phyloP scores from a whole-genome alignment of 2,113 vertebrate genomes.

The Bufo bufo region DNA sequence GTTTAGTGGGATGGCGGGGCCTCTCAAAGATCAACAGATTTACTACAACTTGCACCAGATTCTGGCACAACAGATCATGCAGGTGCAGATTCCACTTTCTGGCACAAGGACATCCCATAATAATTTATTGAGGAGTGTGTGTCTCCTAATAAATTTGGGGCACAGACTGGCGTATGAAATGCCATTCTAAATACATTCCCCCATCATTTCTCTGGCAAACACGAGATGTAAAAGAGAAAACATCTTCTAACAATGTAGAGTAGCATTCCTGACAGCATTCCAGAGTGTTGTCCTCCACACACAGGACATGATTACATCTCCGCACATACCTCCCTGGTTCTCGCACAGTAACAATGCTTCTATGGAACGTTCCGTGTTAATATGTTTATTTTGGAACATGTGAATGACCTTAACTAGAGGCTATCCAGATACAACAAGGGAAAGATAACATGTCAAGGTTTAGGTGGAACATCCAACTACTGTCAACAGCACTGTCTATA shows the following conservation, averaged over 20 bases:
- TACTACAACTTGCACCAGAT: no score
- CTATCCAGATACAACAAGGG: conserved; percentile 36
- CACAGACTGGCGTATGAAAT: no score
- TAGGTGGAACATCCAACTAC: conserved; percentile 13
- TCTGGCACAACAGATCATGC: no score
- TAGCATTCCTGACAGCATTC: not conserved
- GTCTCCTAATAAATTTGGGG: no score
- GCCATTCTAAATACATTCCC: not conserved
- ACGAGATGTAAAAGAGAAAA: not conserved
- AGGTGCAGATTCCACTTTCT: no score
- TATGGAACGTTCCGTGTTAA: conserved; percentile 24
- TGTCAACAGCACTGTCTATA: not conserved
- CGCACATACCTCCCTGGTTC: not conserved
- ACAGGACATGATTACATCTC: not conserved
- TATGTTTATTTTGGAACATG: conserved; percentile 43
- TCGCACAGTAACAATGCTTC: not conserved
- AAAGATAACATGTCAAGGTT: conserved; percentile 22
- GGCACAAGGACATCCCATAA: no score
- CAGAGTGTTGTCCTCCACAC: conserved; percentile 5
- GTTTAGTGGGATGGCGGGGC: no score
- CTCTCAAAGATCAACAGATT: no score
- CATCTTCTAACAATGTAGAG: not conserved
- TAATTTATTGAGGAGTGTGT: no score
- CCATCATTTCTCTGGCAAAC: not conserved
- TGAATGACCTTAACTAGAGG: not conserved